Conservation (phyloP, 2,113 vertebrate species). For the Chroicocephalus ridibundus region DNA sequence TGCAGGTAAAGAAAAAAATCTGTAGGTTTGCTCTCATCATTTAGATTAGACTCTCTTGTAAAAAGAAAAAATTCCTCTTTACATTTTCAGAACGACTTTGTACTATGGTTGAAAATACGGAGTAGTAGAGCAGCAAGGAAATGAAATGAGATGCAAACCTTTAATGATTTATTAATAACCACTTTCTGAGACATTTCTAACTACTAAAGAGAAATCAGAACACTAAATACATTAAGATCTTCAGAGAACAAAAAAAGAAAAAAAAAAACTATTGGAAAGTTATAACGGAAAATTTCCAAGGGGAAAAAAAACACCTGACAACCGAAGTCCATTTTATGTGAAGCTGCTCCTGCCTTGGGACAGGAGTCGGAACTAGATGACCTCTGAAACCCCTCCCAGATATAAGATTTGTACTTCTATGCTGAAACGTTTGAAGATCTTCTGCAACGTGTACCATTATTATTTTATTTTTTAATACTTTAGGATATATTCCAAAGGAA, state of each 20-base stretch:
- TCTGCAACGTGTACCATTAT: background rate
- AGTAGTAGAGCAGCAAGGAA: constrained; percentile 14
- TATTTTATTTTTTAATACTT: background rate
- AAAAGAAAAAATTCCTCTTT: background rate
- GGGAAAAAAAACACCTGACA: background rate
- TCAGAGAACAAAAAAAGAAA: background rate
- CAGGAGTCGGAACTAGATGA: background rate
- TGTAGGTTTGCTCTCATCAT: background rate
- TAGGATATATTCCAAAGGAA: background rate
- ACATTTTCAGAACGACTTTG: constrained; percentile 12
- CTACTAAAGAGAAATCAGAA: constrained; percentile 54
- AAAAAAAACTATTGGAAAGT: background rate
- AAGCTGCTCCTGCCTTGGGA: background rate
- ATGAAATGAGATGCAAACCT: constrained; percentile 57
- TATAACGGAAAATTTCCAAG: background rate
- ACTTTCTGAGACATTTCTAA: constrained; percentile 60
- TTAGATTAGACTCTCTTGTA: background rate
- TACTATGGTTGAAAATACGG: background rate
- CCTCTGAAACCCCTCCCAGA: background rate
- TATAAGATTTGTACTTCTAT: background rate
- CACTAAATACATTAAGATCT: constrained; percentile 49
- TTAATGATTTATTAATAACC: constrained; percentile 72
- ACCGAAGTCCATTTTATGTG: background rate
- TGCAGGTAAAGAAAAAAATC: background rate
- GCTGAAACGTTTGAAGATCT: background rate